Evolutionary conservation across 2,888 invertebrate species (phyloP).

Genomic region (Pteria penguin): DNA sequence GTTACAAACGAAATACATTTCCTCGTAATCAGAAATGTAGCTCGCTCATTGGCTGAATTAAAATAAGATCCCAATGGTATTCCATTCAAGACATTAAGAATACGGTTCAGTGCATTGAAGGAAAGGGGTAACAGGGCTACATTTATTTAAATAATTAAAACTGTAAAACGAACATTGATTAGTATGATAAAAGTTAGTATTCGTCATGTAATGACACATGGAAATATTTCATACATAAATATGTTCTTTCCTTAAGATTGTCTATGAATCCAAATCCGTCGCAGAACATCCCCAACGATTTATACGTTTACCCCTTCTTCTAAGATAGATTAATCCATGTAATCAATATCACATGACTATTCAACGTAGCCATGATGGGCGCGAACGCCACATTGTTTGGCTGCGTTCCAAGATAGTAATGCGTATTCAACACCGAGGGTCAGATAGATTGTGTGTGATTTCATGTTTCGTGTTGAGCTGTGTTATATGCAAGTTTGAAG

Average conservation of each 20-base stretch:
- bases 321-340: constrained; percentile 22
- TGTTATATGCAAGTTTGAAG: not conserved
- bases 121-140: no score
- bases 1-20: constrained; percentile 25
- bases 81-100: constrained; percentile 63
- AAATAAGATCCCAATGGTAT: constrained; percentile 59
- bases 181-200: no score
- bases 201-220: no score
- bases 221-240: no score
- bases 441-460: not conserved
- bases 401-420: constrained; percentile 22
- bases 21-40: constrained; percentile 14
- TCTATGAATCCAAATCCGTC: no score
- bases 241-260: no score
- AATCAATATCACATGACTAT: constrained; percentile 31
- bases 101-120: constrained; percentile 20
- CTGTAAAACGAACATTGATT: no score
- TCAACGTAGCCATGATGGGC: constrained; percentile 24
- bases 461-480: constrained; percentile 6
- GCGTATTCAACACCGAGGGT: not conserved
- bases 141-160: no score
- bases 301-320: no score
- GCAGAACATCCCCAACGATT: no score
- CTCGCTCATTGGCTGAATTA: constrained; percentile 53
- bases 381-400: constrained; percentile 34